Evolutionary conservation across 1,140 invertebrate species (phyloP), one percentile per base, ranked within the genome.

Genomic region (Trissolcus basalis): DNA sequence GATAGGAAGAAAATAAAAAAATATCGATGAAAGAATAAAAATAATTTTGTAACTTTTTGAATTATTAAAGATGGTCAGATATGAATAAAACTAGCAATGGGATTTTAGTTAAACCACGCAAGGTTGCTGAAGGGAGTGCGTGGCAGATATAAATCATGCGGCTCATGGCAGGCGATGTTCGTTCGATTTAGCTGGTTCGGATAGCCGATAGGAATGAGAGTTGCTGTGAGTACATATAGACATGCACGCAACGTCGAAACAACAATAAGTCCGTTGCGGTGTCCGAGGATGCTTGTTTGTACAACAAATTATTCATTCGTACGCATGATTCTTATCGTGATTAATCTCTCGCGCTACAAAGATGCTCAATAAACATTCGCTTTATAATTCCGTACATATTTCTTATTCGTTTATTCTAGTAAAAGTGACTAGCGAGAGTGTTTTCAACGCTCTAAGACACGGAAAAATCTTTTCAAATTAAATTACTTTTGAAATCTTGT

Each of bases 221-320:
- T 51, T 45, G 49, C 64, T 45, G 27, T 44, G 19, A 44, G 54
- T 44, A 27, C 50, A 50, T 50, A 44, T 50, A 43, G 43, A 13
- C 27, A 19, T 35, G 43, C 39, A 44, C 51, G 39, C 44, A 12
- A 32, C 59, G 27, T 39, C 44, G 51, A 50, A 71, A 63, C 55
- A 63, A 71, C 59, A 71, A 63, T 56, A 70, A 61, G 27, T 27
- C 11, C 58, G 33, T 12, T 48, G 48, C 59, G 68, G 58, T 56
- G 59, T 48, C 41, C 33, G 14, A 55, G 49, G 43, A n/a, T 43
- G 43, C 68, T 71, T 50, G 70, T 73, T 73, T 73, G 70, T 73
- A 73, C 61, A 61, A 73, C 70, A 73, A 73, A 73, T 73, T 73
- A 73, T 73, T 73, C 56, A 73, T 73, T 55, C 70, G 61, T 61